phyloP scores from a whole-genome alignment of 2,797 vertebrate species.

The Diglossa cyanea region DNA sequence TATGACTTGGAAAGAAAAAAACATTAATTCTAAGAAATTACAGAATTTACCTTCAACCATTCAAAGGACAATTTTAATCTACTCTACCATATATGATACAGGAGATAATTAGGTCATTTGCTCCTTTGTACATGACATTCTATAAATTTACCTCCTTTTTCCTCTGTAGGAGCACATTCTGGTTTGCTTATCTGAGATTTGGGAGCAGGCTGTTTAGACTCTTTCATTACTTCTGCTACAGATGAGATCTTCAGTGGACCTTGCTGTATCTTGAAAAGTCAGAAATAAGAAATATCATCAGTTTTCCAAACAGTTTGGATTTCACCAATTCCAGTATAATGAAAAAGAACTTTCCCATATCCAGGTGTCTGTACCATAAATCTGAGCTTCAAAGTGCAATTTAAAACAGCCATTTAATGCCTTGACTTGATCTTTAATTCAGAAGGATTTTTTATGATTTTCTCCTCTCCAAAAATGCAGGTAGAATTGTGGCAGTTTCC shows the following conservation, averaged over 20 bases:
- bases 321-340: fast-evolving
- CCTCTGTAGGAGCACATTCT: slow-evolving; percentile 63
- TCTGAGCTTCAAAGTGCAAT: neutral
- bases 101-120: neutral
- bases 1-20: neutral
- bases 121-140: neutral
- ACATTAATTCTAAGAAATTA: neutral
- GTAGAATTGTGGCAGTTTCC: neutral
- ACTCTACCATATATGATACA: neutral
- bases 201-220: slow-evolving; percentile 73
- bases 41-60: neutral
- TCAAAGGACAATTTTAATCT: neutral
- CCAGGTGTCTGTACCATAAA: neutral
- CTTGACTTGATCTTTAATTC: neutral
- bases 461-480: neutral
- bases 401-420: neutral
- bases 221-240: slow-evolving; percentile 81
- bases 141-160: slow-evolving; percentile 58
- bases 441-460: neutral
- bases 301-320: neutral
- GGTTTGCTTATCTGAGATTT: slow-evolving; percentile 63
- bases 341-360: neutral
- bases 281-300: neutral
- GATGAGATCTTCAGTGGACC: slow-evolving; percentile 83
- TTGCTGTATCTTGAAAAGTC: slow-evolving; percentile 67